Evolutionary conservation across 2,888 invertebrate genomes (phyloP).

Genomic region (Heliconius sara): DNA sequence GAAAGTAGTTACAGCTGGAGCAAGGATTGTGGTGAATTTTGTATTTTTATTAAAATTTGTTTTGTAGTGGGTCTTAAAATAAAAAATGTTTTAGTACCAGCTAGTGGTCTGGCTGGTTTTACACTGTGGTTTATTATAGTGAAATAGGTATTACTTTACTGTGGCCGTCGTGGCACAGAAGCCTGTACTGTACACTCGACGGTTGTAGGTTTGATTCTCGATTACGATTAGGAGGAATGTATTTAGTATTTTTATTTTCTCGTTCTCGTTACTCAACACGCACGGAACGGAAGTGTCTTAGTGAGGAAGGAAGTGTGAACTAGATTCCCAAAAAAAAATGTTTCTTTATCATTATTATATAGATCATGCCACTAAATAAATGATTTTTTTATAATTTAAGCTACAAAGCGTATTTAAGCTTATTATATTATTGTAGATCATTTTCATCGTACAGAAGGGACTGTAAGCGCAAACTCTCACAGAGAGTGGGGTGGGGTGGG

Average conservation of each 20-base stretch:
- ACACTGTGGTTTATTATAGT: not conserved
- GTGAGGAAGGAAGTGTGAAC: not conserved
- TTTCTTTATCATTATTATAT: not conserved
- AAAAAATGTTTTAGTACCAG: not conserved
- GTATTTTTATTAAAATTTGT: conserved; percentile 27
- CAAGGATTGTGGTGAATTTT: conserved; percentile 15
- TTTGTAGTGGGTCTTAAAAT: conserved; percentile 12
- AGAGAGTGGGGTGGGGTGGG: too few species aligned
- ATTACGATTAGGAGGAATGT: not conserved
- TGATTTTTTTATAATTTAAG: too few species aligned
- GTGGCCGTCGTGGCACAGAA: too few species aligned
- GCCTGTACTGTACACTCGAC: too few species aligned
- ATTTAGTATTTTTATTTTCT: not conserved
- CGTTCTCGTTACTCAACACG: not conserved
- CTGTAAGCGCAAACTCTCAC: too few species aligned
- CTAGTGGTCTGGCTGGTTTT: not conserved
- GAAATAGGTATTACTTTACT: not conserved
- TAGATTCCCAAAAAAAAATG: not conserved
- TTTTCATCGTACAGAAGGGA: too few species aligned
- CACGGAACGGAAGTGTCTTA: not conserved
- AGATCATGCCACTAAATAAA: too few species aligned
- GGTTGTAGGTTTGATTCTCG: not conserved
- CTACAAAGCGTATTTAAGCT: too few species aligned
- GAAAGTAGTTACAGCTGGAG: conserved; percentile 37
- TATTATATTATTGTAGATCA: too few species aligned